Evolutionary conservation across 2,888 invertebrate genomes (phyloP), one percentile per base, ranked within the genome.

Genomic region (Cynaeus angustus): DNA sequence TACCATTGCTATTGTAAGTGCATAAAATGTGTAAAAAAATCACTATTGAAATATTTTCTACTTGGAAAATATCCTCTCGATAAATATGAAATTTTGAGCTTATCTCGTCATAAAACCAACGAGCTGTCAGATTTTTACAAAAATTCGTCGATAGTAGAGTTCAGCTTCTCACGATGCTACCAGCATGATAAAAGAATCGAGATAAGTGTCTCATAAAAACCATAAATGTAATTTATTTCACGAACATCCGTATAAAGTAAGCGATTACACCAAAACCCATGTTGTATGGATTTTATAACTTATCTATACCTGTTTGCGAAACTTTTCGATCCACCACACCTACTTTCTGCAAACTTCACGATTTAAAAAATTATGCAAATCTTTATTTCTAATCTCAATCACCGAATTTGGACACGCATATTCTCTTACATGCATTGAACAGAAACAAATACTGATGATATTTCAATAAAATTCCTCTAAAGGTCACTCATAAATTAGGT

Each of bases 401-500:
- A 7, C 37, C 12, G 41, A 41, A 41, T 41, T 50, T 16, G 26
- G 21, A 6, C 3, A 13, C n/a, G 16, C n/a, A 14, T 46, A 4
- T 9, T 1, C 46, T 16, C 26, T 16, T 16, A 16, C 21, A 16
- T 46, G 16, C 30, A 33, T 26, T 33, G 9, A 38, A 38, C 13
- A 61, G 48, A 37, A 61, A 46, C 37, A 61, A 50, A 50, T 46
- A 16, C 21, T 61, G 61, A 61, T 61, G 61, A 61, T 61, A 61
- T 61, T 61, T 61, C 50, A 61, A 50, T 61, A 61, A 61, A 61
- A 61, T 61, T 61, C 61, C 16, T 61, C n/a, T 50, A 67, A 67
- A 67, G 66, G 66, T 67, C 38, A 52, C 28, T 10, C 58, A 67
- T 67, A 67, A 67, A 67, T 67, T 67, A 67, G 61, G 61, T 61